Conservation (phyloP, 2,888 invertebrate genomes). For the Xanthorhoe spadicearia region DNA sequence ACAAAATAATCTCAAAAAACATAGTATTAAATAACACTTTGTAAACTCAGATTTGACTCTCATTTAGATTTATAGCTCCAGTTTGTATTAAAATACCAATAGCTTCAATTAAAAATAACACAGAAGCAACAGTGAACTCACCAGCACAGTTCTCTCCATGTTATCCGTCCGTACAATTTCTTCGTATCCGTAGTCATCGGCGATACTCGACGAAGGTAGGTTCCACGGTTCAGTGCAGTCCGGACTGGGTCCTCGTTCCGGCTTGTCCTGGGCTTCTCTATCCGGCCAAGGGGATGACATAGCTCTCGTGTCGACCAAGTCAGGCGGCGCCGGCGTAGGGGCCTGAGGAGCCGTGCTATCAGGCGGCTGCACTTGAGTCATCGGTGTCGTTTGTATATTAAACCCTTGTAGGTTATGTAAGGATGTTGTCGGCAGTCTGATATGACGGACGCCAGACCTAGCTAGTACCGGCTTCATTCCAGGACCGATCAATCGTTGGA, state of each 20-base stretch:
- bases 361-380: constrained; percentile 65
- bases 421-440: constrained; percentile 75
- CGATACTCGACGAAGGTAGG: constrained; percentile 58
- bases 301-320: constrained; percentile 69
- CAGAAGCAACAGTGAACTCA: constrained; percentile 57
- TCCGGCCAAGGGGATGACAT: constrained; percentile 74
- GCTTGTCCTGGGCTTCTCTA: constrained; percentile 63
- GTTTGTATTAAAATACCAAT: constrained; percentile 26
- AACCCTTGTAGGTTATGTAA: constrained; percentile 77
- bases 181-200: constrained; percentile 75
- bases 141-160: constrained; percentile 77
- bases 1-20: not conserved
- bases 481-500: constrained; percentile 88
- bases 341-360: constrained; percentile 69
- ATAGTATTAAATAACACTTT: not conserved
- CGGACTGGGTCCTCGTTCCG: constrained; percentile 70
- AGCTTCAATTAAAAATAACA: constrained; percentile 28
- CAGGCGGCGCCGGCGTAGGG: constrained; percentile 68
- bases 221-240: constrained; percentile 78
- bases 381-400: constrained; percentile 60
- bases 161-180: constrained; percentile 74
- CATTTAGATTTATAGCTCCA: not conserved
- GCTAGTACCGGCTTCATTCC: constrained; percentile 82
- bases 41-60: not conserved
- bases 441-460: constrained; percentile 84